These are phyloP conservation scores for Sesamia nonagrioides DNA, from an alignment of 1,140 invertebrate species.

Conservation along the genomic window DNA sequence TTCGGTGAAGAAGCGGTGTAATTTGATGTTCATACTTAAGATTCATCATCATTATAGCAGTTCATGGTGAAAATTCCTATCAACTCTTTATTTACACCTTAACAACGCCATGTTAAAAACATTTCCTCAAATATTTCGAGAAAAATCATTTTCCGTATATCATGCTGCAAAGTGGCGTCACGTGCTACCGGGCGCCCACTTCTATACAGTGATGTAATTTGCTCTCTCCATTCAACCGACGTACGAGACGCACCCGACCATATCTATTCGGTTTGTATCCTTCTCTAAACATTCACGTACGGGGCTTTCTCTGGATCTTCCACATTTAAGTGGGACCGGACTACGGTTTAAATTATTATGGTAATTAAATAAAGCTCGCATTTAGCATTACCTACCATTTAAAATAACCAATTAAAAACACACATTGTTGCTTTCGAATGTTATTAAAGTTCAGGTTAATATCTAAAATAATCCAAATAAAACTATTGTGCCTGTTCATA, in stretches of 20 bases:
- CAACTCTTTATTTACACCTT: not conserved
- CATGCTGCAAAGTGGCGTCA: constrained; percentile 25
- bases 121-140: not conserved
- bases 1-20: not conserved
- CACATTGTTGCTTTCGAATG: too few relatives aligned
- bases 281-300: constrained; percentile 48
- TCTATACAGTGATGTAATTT: constrained; percentile 51
- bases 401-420: too few relatives aligned
- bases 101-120: not conserved
- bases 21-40: not conserved
- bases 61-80: not conserved
- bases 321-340: constrained; percentile 10
- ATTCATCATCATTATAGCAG: not conserved
- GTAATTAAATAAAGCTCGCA: not conserved
- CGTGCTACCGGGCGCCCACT: constrained; percentile 32
- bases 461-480: too few relatives aligned
- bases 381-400: not conserved
- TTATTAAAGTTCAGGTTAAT: too few relatives aligned
- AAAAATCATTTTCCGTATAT: constrained; percentile 28
- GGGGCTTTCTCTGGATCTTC: constrained; percentile 29
- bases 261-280: constrained; percentile 52
- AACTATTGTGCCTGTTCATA: too few relatives aligned
- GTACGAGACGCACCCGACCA: constrained; percentile 42
- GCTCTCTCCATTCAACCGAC: constrained; percentile 44
- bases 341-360: constrained; percentile 16